Percentiles rank a stretch among this genome's conserved stretches.
These are phyloP conservation scores for Hippopotamus amphibius DNA, from an alignment of 2,113 vertebrate species.

Conservation along the genomic window DNA sequence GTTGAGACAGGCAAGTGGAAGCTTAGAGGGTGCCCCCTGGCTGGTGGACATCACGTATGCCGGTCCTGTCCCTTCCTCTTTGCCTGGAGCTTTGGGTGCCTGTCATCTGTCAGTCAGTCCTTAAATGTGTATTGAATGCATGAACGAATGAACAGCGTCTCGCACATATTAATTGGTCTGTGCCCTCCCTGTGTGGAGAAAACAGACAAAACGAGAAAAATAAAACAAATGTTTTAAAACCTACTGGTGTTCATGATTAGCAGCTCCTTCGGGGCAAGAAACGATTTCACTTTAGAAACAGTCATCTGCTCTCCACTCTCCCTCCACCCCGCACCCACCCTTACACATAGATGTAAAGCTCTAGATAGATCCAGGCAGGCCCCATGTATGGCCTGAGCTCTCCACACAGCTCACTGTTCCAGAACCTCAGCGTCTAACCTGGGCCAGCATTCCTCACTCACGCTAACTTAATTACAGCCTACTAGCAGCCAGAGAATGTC, in stretches of 20 bases:
- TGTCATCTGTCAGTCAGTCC: accelerated
- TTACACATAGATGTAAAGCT: background rate
- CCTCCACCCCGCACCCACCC: accelerated
- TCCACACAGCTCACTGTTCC: background rate
- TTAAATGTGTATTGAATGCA: background rate
- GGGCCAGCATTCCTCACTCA: background rate
- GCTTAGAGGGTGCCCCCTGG: too few relatives aligned
- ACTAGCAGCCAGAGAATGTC: background rate
- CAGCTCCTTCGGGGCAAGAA: background rate
- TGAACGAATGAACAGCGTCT: background rate
- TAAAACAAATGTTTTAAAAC: background rate
- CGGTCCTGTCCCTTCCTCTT: background rate
- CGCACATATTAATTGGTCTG: background rate
- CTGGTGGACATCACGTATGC: accelerated
- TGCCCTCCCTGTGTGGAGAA: background rate
- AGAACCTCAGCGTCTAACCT: background rate
- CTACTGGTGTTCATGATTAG: background rate
- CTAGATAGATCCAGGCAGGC: background rate
- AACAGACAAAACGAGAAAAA: background rate
- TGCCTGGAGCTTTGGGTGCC: background rate
- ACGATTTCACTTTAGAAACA: background rate
- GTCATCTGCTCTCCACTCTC: background rate
- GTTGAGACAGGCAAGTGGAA: too few relatives aligned
- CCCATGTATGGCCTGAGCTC: background rate
- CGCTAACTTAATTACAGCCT: background rate